A percentile compares a stretch with the other conserved stretches of the same genome.
phyloP scores from a whole-genome alignment of 1,140 invertebrate species.

The Pseudomyrmex sp. region DNA sequence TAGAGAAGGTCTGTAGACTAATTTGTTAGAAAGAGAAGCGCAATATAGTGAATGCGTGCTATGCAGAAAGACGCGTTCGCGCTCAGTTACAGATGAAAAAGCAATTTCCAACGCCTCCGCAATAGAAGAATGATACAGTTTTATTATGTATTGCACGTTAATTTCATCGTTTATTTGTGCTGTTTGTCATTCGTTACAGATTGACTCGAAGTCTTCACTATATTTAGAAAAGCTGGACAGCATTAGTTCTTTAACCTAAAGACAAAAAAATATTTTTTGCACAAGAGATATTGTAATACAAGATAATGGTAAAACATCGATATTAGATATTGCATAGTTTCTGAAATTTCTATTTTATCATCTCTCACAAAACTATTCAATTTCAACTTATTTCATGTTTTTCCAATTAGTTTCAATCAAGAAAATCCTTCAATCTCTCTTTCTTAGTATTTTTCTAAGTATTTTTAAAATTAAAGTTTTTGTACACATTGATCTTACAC shows the following conservation, averaged over 20 bases:
- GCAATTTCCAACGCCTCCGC: constrained; percentile 32
- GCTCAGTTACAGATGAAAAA: background rate
- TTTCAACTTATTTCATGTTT: too few species aligned
- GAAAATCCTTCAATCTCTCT: too few species aligned
- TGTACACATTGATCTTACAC: too few species aligned
- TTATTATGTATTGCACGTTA: background rate
- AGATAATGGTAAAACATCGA: too few species aligned
- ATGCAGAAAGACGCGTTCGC: background rate
- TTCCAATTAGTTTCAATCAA: too few species aligned
- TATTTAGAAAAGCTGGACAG: background rate
- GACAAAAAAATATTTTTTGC: too few species aligned
- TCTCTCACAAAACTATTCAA: too few species aligned
- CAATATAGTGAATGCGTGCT: constrained; percentile 1
- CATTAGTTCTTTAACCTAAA: background rate
- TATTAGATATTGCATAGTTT: too few species aligned
- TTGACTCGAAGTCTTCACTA: background rate
- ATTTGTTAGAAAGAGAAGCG: constrained; percentile 3
- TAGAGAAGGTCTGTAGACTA: constrained; percentile 11
- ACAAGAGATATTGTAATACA: too few species aligned
- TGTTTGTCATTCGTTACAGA: background rate
- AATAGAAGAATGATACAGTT: constrained; percentile 16
- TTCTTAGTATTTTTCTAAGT: too few species aligned
- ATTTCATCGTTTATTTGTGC: background rate
- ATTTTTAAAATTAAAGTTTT: too few species aligned
- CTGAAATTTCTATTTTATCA: too few species aligned